phyloP scores from a whole-genome alignment of 2,797 vertebrate genomes.

The Lacerta bilineata region DNA sequence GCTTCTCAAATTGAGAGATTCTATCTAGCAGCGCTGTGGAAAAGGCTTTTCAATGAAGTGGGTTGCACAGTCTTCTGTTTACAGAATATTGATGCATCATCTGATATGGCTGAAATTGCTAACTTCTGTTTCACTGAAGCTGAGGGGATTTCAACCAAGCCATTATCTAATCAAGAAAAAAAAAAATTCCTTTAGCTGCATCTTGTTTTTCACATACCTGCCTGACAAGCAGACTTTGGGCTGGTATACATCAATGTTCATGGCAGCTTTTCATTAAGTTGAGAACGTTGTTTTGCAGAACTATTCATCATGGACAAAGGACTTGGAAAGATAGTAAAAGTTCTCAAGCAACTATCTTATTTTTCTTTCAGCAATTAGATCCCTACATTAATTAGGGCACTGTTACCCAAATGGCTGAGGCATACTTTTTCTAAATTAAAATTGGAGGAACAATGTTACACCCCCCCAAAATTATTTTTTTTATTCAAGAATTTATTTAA shows the following conservation, averaged over 20 bases:
- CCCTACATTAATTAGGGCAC: conserved; percentile 22
- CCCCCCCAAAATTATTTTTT: not conserved
- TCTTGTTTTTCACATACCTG: conserved; percentile 78
- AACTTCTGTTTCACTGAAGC: conserved; percentile 81
- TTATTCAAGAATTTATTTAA: not conserved
- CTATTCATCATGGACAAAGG: conserved; percentile 72
- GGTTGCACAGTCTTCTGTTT: conserved; percentile 81
- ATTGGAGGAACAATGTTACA: not conserved
- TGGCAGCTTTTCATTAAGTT: conserved; percentile 73
- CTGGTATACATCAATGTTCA: conserved; percentile 72
- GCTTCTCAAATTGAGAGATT: conserved; percentile 87
- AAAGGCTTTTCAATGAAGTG: conserved; percentile 84
- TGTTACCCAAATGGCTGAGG: not conserved
- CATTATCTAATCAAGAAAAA: conserved; percentile 80
- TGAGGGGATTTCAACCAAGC: conserved; percentile 80
- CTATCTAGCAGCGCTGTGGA: conserved; percentile 81
- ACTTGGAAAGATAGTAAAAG: conserved; percentile 55
- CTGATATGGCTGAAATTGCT: conserved; percentile 81
- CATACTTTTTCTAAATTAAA: not conserved
- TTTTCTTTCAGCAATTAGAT: not conserved
- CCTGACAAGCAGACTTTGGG: conserved; percentile 74
- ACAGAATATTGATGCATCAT: conserved; percentile 85
- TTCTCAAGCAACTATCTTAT: conserved; percentile 52
- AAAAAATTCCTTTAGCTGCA: conserved; percentile 75
- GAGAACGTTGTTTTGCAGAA: conserved; percentile 70